These are phyloP conservation scores for Xenopus petersii DNA, from an alignment of 2,797 vertebrate species.

Conservation along the genomic window DNA sequence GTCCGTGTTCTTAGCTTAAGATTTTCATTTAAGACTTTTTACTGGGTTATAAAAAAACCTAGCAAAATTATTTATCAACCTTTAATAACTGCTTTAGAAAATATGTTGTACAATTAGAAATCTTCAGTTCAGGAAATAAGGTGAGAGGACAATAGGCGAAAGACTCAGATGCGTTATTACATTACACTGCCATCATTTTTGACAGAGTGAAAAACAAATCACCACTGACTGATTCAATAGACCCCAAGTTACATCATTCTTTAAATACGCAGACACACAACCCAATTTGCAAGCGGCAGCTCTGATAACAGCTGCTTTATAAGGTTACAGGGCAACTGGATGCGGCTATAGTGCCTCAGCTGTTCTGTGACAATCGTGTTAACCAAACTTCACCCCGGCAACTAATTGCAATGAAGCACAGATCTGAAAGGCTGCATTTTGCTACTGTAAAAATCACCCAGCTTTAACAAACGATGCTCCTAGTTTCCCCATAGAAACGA, in stretches of 20 bases:
- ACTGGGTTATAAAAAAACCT: too few relatives aligned
- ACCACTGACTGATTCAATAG: too few relatives aligned
- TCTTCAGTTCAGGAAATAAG: too few relatives aligned
- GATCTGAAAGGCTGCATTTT: slow-evolving; percentile 4
- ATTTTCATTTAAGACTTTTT: too few relatives aligned
- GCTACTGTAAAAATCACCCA: not conserved
- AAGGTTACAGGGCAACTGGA: not conserved
- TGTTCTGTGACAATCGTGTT: slow-evolving; percentile 10
- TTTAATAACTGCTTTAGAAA: too few relatives aligned
- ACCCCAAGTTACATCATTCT: slow-evolving; percentile 8
- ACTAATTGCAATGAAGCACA: not conserved
- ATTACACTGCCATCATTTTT: too few relatives aligned
- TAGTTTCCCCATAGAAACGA: not conserved
- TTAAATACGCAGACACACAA: not conserved
- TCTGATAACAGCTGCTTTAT: not conserved
- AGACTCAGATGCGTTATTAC: too few relatives aligned
- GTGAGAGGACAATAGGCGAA: too few relatives aligned
- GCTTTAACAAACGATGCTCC: not conserved
- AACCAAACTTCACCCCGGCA: not conserved
- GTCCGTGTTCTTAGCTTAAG: too few relatives aligned
- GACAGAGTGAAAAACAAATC: too few relatives aligned
- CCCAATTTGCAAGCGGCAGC: not conserved
- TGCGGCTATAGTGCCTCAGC: not conserved
- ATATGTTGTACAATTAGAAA: too few relatives aligned
- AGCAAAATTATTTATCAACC: too few relatives aligned